A percentile compares a stretch with the other conserved stretches of the same genome.
Evolutionary conservation across 1,140 invertebrate genomes (phyloP).

Genomic region (Bombus impatiens): DNA sequence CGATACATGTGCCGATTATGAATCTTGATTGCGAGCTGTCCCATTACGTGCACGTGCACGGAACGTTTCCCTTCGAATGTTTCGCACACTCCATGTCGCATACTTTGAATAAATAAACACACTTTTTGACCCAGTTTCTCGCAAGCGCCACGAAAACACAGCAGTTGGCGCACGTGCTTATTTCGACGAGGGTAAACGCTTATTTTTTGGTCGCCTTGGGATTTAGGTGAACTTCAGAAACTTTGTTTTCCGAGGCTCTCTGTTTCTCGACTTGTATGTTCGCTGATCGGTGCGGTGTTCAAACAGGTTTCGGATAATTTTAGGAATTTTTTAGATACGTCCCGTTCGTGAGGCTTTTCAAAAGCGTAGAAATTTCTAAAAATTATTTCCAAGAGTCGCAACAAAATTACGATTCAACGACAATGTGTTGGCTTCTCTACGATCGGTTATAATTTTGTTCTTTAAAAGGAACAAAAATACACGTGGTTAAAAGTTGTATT

Average conservation of each 20-base stretch:
- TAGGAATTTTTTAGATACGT: too few species aligned
- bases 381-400: neutral
- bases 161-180: neutral
- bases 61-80: neutral
- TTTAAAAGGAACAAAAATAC: neutral
- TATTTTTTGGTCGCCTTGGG: conserved; percentile 4
- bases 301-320: neutral
- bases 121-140: conserved; percentile 23
- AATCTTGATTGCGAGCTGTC: conserved; percentile 30
- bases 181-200: neutral
- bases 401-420: too few species aligned
- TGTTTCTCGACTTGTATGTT: neutral
- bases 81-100: neutral
- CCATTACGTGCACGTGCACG: conserved; percentile 21
- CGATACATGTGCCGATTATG: conserved; percentile 51
- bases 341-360: too few species aligned
- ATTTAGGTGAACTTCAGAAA: neutral
- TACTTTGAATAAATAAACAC: conserved; percentile 31
- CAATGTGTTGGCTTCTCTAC: too few species aligned
- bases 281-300: too few species aligned
- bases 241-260: neutral
- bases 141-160: neutral
- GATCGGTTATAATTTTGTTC: neutral
- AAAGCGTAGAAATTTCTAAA: neutral
- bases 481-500: neutral